Conservation (phyloP, 2,113 vertebrate species). For the Atractosteus spatula region DNA sequence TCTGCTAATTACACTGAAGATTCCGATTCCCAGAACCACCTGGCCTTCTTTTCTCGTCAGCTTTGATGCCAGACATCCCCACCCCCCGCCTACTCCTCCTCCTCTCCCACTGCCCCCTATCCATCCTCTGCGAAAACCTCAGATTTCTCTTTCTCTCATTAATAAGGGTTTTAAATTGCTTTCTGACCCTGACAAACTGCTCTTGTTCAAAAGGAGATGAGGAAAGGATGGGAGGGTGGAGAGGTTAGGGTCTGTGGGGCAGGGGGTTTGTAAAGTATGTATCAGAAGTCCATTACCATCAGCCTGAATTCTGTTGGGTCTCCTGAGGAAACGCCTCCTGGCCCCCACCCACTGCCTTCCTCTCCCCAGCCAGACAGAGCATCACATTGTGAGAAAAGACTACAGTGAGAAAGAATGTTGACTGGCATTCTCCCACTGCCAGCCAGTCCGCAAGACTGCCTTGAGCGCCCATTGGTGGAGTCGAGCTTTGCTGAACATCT, state of each 20-base stretch:
- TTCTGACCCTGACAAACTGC: constrained; percentile 71
- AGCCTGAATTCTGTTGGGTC: constrained; percentile 39
- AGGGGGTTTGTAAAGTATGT: constrained; percentile 25
- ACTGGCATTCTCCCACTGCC: constrained; percentile 22
- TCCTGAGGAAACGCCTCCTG: constrained; percentile 33
- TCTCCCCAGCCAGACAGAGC: constrained; percentile 43
- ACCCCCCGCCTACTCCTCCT: constrained; percentile 53
- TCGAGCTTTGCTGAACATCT: background rate
- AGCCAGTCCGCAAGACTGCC: constrained; percentile 40
- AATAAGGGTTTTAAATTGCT: constrained; percentile 85
- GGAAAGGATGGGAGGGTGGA: constrained; percentile 41
- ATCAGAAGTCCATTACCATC: constrained; percentile 48
- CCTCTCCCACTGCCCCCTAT: constrained; percentile 45
- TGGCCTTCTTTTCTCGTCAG: constrained; percentile 72
- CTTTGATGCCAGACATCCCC: constrained; percentile 71
- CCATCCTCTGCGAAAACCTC: constrained; percentile 23
- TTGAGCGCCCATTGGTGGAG: background rate
- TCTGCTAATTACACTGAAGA: constrained; percentile 47
- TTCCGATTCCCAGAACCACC: constrained; percentile 63
- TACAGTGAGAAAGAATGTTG: constrained; percentile 39
- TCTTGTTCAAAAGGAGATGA: constrained; percentile 76
- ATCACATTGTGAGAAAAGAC: constrained; percentile 33
- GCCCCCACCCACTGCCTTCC: constrained; percentile 28
- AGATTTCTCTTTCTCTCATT: constrained; percentile 53
- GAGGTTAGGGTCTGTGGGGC: constrained; percentile 6